phyloP scores from a whole-genome alignment of 2,888 invertebrate species.

The Trissoscelio sp. region DNA sequence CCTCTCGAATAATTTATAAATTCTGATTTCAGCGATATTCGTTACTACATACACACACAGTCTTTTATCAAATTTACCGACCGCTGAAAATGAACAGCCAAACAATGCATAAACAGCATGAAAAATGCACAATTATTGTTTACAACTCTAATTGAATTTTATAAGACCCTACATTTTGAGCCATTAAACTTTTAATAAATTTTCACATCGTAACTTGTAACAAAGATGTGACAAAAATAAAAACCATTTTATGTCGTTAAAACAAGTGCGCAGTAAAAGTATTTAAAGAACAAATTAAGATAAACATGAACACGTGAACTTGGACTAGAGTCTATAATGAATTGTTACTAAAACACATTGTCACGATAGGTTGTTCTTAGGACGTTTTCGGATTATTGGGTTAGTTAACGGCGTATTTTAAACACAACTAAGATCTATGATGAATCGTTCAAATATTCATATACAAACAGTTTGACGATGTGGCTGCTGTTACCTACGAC shows the following conservation, averaged over 20 bases:
- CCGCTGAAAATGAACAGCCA: background rate
- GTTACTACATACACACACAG: background rate
- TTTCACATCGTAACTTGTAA: constrained; percentile 11
- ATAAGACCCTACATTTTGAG: background rate
- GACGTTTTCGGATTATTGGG: constrained; percentile 22
- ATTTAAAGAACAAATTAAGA: constrained; percentile 46
- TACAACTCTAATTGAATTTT: constrained; percentile 33
- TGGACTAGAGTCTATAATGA: constrained; percentile 1
- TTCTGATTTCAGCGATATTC: constrained; percentile 6
- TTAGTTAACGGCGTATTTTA: constrained; percentile 22
- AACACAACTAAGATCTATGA: constrained; percentile 22
- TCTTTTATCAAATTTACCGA: background rate
- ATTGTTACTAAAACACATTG: constrained; percentile 29
- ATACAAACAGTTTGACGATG: constrained; percentile 25
- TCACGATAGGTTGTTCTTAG: constrained; percentile 14
- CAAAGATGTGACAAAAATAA: constrained; percentile 22
- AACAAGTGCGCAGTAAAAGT: constrained; percentile 39
- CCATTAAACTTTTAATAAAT: constrained; percentile 30
- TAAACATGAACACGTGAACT: constrained; percentile 24
- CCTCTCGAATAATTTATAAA: constrained; percentile 19
- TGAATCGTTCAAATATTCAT: constrained; percentile 49
- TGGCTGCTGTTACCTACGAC: constrained; percentile 35
- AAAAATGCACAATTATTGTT: constrained; percentile 17
- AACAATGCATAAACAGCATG: constrained; percentile 5
- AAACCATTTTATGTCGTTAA: constrained; percentile 23